phyloP scores from a whole-genome alignment of 1,140 invertebrate genomes.

The Hetaerina americana region DNA sequence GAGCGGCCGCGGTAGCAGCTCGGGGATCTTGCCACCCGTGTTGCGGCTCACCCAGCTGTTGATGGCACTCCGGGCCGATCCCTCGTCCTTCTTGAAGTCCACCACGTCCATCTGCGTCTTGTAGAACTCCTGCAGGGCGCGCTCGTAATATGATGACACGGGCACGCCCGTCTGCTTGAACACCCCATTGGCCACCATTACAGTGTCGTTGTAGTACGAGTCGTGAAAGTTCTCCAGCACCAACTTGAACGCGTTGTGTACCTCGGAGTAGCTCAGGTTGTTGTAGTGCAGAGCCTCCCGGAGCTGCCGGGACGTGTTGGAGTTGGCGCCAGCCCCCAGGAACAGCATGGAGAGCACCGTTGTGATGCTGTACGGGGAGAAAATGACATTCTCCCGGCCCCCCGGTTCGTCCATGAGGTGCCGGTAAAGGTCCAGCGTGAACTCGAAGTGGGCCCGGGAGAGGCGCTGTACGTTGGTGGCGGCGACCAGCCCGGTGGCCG shows the following conservation, averaged over 20 bases:
- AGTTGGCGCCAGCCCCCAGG: slow-evolving; percentile 20
- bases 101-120: slow-evolving; percentile 19
- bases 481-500: background rate
- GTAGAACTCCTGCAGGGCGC: slow-evolving; percentile 20
- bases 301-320: slow-evolving; percentile 20
- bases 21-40: slow-evolving; percentile 18
- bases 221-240: slow-evolving; percentile 14
- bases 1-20: slow-evolving; percentile 17
- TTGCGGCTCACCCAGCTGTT: slow-evolving; percentile 21
- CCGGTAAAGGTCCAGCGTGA: slow-evolving; percentile 22
- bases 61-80: slow-evolving; percentile 15
- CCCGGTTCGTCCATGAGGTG: slow-evolving; percentile 17
- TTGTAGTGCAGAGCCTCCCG: slow-evolving; percentile 21
- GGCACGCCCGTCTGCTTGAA: slow-evolving; percentile 18
- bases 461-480: slow-evolving; percentile 19
- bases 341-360: slow-evolving; percentile 24
- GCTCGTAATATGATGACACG: slow-evolving; percentile 16
- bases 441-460: slow-evolving; percentile 24
- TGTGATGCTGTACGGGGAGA: slow-evolving; percentile 23
- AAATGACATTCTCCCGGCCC: slow-evolving; percentile 21
- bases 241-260: slow-evolving; percentile 15
- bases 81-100: slow-evolving; percentile 19
- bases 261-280: slow-evolving; percentile 18
- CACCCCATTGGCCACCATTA: slow-evolving; percentile 19
- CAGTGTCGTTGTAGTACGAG: slow-evolving; percentile 15